Conservation (phyloP, 2,888 invertebrate genomes). For the Carpatolechia fugitivella region DNA sequence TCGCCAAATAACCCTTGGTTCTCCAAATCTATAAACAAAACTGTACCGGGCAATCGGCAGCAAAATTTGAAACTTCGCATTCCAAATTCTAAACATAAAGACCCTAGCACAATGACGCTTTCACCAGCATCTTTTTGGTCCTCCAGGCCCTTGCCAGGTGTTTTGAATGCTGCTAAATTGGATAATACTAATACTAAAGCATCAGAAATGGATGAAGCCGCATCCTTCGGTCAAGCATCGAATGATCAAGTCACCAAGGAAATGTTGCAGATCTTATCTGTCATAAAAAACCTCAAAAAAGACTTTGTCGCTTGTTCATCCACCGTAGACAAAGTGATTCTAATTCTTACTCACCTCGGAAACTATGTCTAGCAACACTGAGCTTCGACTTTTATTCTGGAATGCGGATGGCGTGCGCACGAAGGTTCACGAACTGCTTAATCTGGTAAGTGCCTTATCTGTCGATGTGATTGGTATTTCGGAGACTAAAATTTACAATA, state of each 20-base stretch:
- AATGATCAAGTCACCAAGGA: background rate
- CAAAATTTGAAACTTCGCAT: no score
- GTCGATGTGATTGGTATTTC: conserved; percentile 10
- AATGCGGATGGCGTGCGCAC: conserved; percentile 11
- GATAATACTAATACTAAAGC: no score
- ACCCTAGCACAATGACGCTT: no score
- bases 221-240: no score
- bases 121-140: no score
- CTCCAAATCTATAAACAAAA: no score
- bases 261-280: conserved; percentile 15
- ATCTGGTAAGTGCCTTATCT: conserved; percentile 12
- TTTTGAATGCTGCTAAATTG: no score
- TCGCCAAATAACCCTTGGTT: background rate
- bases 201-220: no score
- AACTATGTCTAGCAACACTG: conserved; percentile 4
- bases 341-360: conserved; percentile 16
- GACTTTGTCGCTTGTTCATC: conserved; percentile 13
- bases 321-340: conserved; percentile 11
- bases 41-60: no score
- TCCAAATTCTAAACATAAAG: no score
- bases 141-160: no score
- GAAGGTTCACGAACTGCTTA: conserved; percentile 8
- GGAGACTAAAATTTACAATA: conserved; percentile 5
- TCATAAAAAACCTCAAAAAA: conserved; percentile 14
- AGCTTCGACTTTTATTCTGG: conserved; percentile 8